These are phyloP conservation scores for Elgaria multicarinata DNA, from an alignment of 2,113 vertebrate genomes.

Conservation along the genomic window DNA sequence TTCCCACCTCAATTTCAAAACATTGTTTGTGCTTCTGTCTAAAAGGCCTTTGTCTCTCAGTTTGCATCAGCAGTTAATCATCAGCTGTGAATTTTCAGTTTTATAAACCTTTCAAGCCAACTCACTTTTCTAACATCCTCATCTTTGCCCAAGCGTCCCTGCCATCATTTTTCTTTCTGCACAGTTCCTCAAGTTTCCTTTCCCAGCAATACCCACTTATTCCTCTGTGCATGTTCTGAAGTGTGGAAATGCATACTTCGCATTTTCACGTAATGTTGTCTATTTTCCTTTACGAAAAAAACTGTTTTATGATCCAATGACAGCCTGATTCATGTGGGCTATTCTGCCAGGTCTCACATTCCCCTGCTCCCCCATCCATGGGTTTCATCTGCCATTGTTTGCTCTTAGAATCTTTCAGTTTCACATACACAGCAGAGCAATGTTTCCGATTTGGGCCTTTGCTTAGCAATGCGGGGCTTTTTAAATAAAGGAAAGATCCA, in stretches of 20 bases:
- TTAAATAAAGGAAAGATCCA: not conserved
- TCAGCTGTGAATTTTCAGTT: not conserved
- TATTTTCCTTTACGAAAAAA: not conserved
- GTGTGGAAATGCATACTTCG: not conserved
- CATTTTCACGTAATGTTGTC: not conserved
- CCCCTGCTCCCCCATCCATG: not conserved
- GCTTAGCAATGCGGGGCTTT: not conserved
- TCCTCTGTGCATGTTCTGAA: not conserved
- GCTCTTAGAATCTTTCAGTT: not conserved
- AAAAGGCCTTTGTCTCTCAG: not conserved
- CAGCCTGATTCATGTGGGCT: not conserved
- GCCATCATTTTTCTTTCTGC: not conserved
- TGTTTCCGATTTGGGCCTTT: not conserved
- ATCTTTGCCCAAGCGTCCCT: not conserved
- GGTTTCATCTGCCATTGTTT: not conserved
- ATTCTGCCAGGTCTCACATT: not conserved
- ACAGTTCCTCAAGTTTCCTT: not conserved
- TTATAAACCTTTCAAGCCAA: not conserved
- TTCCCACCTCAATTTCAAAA: not conserved
- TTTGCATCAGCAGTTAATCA: not conserved
- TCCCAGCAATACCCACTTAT: not conserved
- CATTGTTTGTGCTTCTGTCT: not conserved
- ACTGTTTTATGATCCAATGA: not conserved
- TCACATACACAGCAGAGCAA: not conserved
- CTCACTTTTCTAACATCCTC: not conserved